These are phyloP conservation scores for Eremophila alpestris DNA, from an alignment of 2,797 vertebrate species.

Conservation along the genomic window DNA sequence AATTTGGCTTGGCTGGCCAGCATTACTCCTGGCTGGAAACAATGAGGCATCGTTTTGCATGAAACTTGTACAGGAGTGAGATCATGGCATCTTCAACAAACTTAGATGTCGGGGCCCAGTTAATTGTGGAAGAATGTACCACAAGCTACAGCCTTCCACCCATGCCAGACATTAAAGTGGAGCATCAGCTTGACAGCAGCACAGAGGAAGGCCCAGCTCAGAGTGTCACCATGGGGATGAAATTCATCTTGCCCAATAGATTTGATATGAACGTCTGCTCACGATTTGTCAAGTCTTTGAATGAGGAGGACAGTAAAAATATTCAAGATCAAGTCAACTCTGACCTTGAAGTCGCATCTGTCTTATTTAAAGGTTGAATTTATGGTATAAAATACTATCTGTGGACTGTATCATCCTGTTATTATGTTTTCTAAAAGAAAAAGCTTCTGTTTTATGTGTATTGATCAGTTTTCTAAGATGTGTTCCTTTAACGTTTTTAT, in stretches of 20 bases:
- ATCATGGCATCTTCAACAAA: conserved; percentile 72
- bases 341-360: conserved; percentile 96
- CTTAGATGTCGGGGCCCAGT: conserved; percentile 69
- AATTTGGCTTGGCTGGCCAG: neutral
- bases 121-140: conserved; percentile 86
- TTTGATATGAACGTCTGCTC: conserved; percentile 99
- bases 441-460: neutral
- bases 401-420: neutral
- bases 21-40: neutral
- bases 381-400: conserved; percentile 49
- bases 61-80: neutral
- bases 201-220: conserved; percentile 83
- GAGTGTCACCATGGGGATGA: conserved; percentile 94
- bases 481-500: neutral
- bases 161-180: conserved; percentile 88
- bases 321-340: conserved; percentile 99
- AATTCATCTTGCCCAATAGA: conserved; percentile 95
- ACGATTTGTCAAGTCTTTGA: conserved; percentile 95
- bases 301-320: conserved; percentile 99
- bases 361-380: conserved; percentile 94
- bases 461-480: neutral
- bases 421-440: neutral
- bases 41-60: conserved; percentile 33
- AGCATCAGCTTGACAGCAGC: conserved; percentile 80
- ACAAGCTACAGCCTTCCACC: conserved; percentile 85